A percentile compares a stretch with the other conserved stretches of the same genome.
Evolutionary conservation across 2,888 invertebrate genomes (phyloP).

Genomic region (Sturmia bella): DNA sequence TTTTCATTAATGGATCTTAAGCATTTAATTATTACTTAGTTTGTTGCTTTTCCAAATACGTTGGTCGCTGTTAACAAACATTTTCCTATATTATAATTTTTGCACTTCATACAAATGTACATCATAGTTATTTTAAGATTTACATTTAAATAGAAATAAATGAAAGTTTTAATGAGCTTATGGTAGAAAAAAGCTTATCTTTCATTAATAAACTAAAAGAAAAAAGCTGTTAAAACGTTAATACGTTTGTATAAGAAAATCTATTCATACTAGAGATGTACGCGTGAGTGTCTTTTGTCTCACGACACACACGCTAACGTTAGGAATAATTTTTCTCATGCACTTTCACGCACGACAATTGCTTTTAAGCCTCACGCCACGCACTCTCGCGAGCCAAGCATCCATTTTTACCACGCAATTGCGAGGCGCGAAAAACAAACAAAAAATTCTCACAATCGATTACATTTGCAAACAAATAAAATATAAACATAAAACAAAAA

Average conservation of each 20-base stretch:
- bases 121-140: conserved; percentile 9
- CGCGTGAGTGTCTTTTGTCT: too few species aligned
- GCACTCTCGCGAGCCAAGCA: not conserved
- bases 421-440: too few species aligned
- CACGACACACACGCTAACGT: too few species aligned
- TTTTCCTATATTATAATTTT: conserved; percentile 33
- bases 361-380: too few species aligned
- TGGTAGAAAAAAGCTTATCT: conserved; percentile 26
- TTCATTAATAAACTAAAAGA: conserved; percentile 18
- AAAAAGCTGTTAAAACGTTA: not conserved
- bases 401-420: too few species aligned
- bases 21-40: conserved; percentile 44
- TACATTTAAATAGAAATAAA: conserved; percentile 26
- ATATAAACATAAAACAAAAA: too few species aligned
- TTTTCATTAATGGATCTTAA: conserved; percentile 60
- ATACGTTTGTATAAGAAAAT: not conserved
- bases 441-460: too few species aligned
- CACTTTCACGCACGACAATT: too few species aligned
- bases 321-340: too few species aligned
- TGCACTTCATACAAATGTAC: conserved; percentile 7
- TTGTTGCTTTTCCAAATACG: conserved; percentile 22
- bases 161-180: conserved; percentile 50
- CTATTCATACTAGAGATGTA: too few species aligned
- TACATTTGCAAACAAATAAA: too few species aligned
- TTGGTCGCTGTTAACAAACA: conserved; percentile 34